Base-by-base conservation (phyloP, 2,888 invertebrate genomes). In the Esperia sulphurella region DNA sequence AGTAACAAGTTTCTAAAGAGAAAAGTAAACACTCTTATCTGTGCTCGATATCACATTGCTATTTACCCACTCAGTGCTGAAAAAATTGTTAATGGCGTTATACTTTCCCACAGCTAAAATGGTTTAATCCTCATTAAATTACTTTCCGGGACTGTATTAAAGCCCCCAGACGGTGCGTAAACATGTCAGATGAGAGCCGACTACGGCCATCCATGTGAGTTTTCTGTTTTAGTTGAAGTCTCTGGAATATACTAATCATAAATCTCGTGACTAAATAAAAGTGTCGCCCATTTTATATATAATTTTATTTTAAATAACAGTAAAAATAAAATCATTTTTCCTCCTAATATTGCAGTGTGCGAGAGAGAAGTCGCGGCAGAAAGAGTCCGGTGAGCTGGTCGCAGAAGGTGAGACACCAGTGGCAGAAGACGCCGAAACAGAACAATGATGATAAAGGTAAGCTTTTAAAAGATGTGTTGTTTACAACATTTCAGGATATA, bases 391-490 rank as follows among this genome's bases (percentile, higher is more conserved):
- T 90, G 40, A 91, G 91, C 62, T 93, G 93, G 92, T 92, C 92
- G 9, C 91, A 92, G 64, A 93, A 93, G 73, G 91, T 92, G 38
- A 79, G 93, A 41, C 90, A 92, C 53, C 93, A 93, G 58, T 91
- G 92, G 84, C 91, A 91, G 53, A 92, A 91, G 57, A 84, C 90
- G 7, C 90, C 92, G 1, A 89, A 83, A 52, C 71, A 78, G 45
- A 70, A 66, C 50, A 58, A 58, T 46, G 71, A 78, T 21, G 70
- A 79, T 45, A 76, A 83, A 79, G 88, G 88, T 88, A 52, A 9
- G n/a, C 6, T n/a, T 35, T 35, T 35, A 1, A 35, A 3, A 35
- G 3, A n/a, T n/a, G n/a, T n/a, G n/a, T n/a, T n/a, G n/a, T 35
- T 35, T 35, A 9, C 33, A 35, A 2, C 31, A 10, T 31, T 31